Percentiles rank a stretch among this genome's conserved stretches.
Conservation (phyloP, 2,888 invertebrate species). For the Volucella zonaria region DNA sequence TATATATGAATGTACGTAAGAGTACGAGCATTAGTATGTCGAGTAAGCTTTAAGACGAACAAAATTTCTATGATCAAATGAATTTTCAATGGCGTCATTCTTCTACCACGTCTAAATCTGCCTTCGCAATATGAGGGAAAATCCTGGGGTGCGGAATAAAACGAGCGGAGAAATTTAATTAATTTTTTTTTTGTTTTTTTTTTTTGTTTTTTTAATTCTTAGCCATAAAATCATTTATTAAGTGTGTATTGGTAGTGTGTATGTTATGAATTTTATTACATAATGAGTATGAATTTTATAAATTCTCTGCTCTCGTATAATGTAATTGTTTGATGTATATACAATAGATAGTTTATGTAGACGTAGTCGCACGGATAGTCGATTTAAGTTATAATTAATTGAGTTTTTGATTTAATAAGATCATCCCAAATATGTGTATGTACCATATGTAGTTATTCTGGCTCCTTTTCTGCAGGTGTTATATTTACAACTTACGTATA, state of each 20-base stretch:
- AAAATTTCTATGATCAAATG: constrained; percentile 26
- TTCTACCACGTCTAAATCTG: constrained; percentile 15
- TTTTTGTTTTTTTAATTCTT: neutral
- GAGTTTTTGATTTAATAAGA: too few species aligned
- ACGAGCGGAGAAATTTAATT: neutral
- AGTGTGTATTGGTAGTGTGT: constrained; percentile 11
- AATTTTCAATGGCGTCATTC: constrained; percentile 51
- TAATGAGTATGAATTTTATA: neutral
- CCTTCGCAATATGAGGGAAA: constrained; percentile 5
- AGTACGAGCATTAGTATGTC: neutral
- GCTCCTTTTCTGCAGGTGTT: too few species aligned
- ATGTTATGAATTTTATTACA: neutral
- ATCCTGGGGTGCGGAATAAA: neutral
- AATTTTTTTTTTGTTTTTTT: neutral
- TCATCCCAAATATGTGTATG: too few species aligned
- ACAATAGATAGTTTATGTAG: too few species aligned
- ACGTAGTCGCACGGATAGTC: too few species aligned
- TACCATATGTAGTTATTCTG: too few species aligned
- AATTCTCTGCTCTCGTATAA: neutral
- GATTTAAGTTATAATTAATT: too few species aligned
- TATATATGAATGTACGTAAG: neutral
- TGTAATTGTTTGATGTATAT: too few species aligned
- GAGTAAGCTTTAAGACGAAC: neutral
- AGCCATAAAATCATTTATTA: neutral
- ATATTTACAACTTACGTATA: too few species aligned